Evolutionary conservation across 2,113 vertebrate genomes (phyloP).

Genomic region (Eonycteris spelaea): DNA sequence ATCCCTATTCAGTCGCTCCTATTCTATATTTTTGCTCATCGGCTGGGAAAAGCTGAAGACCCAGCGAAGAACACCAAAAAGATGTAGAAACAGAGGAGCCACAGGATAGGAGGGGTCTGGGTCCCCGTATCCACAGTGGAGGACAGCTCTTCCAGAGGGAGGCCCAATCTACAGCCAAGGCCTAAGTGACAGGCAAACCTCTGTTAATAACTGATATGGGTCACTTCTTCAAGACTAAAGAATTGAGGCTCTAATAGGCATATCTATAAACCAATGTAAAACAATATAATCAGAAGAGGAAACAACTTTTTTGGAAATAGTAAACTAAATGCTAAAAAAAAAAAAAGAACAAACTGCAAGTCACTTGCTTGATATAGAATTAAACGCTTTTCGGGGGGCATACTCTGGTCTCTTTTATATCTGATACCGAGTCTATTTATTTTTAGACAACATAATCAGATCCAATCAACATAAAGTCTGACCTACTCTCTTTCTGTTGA

Average conservation of each 20-base stretch:
- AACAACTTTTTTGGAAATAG: not conserved
- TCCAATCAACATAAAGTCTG: not conserved
- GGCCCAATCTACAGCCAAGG: not conserved
- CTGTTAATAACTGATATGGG: not conserved
- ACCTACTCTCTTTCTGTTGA: not conserved
- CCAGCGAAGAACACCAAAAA: not conserved
- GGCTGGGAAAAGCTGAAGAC: not conserved
- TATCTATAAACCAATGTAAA: not conserved
- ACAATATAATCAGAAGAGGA: not conserved
- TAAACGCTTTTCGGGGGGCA: not conserved
- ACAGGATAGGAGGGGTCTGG: not conserved
- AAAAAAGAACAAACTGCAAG: not conserved
- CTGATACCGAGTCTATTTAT: not conserved
- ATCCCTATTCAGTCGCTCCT: too few species aligned
- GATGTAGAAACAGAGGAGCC: not conserved
- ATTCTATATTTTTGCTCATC: not conserved
- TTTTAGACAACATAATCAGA: conserved; percentile 4
- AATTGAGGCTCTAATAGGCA: not conserved
- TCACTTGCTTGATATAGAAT: not conserved
- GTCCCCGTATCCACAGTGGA: too few species aligned
- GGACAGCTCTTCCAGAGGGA: too few species aligned
- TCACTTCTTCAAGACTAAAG: not conserved
- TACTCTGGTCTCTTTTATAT: not conserved
- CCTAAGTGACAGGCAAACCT: not conserved
- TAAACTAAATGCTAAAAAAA: not conserved